phyloP scores from a whole-genome alignment of 2,797 vertebrate genomes.

The Catostomus latipinnis region DNA sequence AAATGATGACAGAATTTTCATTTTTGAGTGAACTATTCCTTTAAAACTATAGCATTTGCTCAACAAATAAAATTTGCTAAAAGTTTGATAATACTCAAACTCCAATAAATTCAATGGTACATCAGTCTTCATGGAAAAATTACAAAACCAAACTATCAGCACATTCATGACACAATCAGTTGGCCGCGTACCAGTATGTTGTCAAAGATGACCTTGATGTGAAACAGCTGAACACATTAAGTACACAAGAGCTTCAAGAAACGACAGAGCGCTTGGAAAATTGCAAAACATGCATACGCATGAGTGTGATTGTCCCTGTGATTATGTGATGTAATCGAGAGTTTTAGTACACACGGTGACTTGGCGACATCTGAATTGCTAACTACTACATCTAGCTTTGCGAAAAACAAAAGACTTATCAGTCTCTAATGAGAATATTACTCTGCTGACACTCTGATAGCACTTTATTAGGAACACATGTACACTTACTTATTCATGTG shows the following conservation, averaged over 20 bases:
- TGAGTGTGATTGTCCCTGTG: not conserved
- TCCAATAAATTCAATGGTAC: not conserved
- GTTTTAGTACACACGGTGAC: constrained; percentile 20
- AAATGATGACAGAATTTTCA: too few species aligned
- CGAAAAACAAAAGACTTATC: not conserved
- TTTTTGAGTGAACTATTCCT: too few species aligned
- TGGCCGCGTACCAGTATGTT: constrained; percentile 3
- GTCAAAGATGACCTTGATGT: constrained; percentile 13
- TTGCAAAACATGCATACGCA: constrained; percentile 20
- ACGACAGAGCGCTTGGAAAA: constrained; percentile 35
- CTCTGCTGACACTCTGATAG: not conserved
- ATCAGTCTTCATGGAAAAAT: not conserved
- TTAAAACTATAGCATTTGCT: not conserved
- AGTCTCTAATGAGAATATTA: not conserved
- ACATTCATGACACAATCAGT: not conserved
- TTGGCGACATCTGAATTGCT: constrained; percentile 16
- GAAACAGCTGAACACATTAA: constrained; percentile 16
- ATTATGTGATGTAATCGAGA: constrained; percentile 22
- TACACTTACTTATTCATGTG: not conserved
- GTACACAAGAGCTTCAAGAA: constrained; percentile 16
- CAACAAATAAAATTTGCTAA: not conserved
- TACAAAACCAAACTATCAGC: not conserved
- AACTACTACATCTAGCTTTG: not conserved
- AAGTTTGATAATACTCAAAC: not conserved
- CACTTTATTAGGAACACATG: not conserved